Conservation (phyloP, 2,113 vertebrate species). For the Xenopus borealis region DNA sequence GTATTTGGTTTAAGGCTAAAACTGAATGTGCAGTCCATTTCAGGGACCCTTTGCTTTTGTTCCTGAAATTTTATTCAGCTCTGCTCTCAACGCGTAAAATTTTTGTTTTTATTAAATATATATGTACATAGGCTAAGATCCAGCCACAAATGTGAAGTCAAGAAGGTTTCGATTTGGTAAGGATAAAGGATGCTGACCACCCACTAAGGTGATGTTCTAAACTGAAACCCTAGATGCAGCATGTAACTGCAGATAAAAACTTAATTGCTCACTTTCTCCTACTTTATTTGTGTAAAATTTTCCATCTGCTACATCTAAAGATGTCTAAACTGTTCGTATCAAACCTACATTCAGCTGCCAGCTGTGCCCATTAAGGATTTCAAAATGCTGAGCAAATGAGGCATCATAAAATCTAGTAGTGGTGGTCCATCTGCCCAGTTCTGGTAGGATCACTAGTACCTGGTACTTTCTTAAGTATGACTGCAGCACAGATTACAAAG, state of each 20-base stretch:
- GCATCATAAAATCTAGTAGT: slow-evolving; percentile 75
- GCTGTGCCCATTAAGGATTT: slow-evolving; percentile 85
- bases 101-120: slow-evolving; percentile 49
- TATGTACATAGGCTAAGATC: slow-evolving; percentile 61
- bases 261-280: slow-evolving; percentile 85
- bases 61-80: slow-evolving; percentile 64
- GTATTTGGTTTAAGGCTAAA: slow-evolving; percentile 49
- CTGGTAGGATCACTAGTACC: slow-evolving; percentile 70
- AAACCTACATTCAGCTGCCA: slow-evolving; percentile 84
- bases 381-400: slow-evolving; percentile 83
- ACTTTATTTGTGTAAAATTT: slow-evolving; percentile 88
- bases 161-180: slow-evolving; percentile 66
- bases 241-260: slow-evolving; percentile 74
- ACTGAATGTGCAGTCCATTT: slow-evolving; percentile 63
- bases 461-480: slow-evolving; percentile 67
- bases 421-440: slow-evolving; percentile 81
- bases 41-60: slow-evolving; percentile 64
- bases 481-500: slow-evolving; percentile 62
- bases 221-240: slow-evolving; percentile 71
- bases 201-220: slow-evolving; percentile 76
- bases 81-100: slow-evolving; percentile 68
- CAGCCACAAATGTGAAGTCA: slow-evolving; percentile 67
- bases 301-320: slow-evolving; percentile 86
- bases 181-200: slow-evolving; percentile 68
- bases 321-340: slow-evolving; percentile 87